These are phyloP conservation scores for Paratilapia polleni DNA, from an alignment of 2,113 vertebrate genomes.

Conservation along the genomic window DNA sequence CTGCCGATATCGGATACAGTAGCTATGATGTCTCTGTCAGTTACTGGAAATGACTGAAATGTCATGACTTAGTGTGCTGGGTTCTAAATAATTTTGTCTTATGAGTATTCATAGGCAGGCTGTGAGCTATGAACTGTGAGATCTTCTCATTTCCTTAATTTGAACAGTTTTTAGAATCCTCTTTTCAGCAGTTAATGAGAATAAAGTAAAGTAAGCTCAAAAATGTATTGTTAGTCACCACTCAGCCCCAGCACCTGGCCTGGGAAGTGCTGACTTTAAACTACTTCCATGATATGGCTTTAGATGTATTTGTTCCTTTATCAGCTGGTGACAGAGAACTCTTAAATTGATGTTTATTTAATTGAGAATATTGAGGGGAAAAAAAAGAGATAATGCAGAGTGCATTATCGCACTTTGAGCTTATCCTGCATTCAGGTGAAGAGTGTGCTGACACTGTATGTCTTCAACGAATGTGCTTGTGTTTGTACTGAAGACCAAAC, in stretches of 20 bases:
- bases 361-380: background rate
- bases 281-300: background rate
- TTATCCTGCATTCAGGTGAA: slow-evolving; percentile 5
- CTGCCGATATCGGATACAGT: background rate
- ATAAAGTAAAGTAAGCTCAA: background rate
- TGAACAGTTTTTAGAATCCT: background rate
- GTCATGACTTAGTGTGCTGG: background rate
- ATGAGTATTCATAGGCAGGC: background rate
- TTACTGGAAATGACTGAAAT: slow-evolving; percentile 14
- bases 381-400: background rate
- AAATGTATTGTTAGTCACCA: background rate
- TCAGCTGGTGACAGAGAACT: background rate
- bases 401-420: background rate
- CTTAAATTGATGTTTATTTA: background rate
- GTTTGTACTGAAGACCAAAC: slow-evolving; percentile 20
- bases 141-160: background rate
- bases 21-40: slow-evolving; percentile 13
- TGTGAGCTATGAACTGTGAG: background rate
- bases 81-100: background rate
- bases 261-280: background rate
- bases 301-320: background rate
- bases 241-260: background rate
- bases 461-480: slow-evolving; percentile 19
- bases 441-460: slow-evolving; percentile 16
- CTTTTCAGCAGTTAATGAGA: background rate